Evolutionary conservation across 1,140 invertebrate species (phyloP).

Genomic region (Akabosia matsudoensis): DNA sequence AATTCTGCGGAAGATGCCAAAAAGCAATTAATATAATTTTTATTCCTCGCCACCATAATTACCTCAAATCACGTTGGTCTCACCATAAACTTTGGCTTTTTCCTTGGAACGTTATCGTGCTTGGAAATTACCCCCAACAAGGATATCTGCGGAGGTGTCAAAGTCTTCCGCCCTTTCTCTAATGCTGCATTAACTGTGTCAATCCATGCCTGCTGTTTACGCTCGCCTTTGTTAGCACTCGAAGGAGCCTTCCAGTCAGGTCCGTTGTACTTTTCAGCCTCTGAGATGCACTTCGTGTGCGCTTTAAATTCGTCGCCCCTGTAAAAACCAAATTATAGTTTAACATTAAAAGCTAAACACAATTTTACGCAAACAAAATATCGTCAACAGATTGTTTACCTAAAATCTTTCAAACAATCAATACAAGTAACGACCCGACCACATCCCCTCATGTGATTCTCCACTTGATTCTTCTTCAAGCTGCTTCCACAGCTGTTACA

Average conservation of each 20-base stretch:
- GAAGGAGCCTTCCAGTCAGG: constrained; percentile 73
- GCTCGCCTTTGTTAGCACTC: constrained; percentile 76
- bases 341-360: constrained; percentile 42
- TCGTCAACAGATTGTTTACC: constrained; percentile 54
- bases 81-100: constrained; percentile 79
- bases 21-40: neutral
- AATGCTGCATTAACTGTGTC: constrained; percentile 74
- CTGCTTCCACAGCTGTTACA: constrained; percentile 86
- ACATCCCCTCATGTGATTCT: constrained; percentile 74
- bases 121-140: constrained; percentile 69
- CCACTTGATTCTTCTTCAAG: constrained; percentile 84
- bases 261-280: constrained; percentile 84
- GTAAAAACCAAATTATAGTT: constrained; percentile 50
- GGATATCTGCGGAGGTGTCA: constrained; percentile 58
- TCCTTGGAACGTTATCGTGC: constrained; percentile 85
- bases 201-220: constrained; percentile 85
- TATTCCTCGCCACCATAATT: neutral
- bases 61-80: too few species aligned
- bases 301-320: constrained; percentile 73
- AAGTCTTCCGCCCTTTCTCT: constrained; percentile 57
- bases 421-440: constrained; percentile 69
- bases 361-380: neutral
- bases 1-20: constrained; percentile 52
- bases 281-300: constrained; percentile 88
- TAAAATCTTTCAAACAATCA: constrained; percentile 85